Evolutionary conservation across 2,113 vertebrate species (phyloP), one percentile per base, ranked within the genome.

Genomic region (Elephas maximus): DNA sequence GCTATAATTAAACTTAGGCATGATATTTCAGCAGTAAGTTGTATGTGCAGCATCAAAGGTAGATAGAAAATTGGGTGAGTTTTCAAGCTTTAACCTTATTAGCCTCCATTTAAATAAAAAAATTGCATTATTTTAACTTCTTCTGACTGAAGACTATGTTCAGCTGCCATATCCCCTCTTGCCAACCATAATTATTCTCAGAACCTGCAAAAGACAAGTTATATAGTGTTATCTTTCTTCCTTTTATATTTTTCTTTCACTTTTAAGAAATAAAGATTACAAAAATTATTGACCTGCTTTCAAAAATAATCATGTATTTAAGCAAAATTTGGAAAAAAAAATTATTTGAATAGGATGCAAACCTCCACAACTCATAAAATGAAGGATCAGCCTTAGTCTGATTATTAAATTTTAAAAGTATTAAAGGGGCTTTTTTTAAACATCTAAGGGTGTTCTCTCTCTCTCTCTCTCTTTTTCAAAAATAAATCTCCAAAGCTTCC

Each of bases 401-500:
- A 95, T 97, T 96, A 95, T 88, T 65, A 95, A 79, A 88, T 78
- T 95, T 86, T 93, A 33, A 96, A 79, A 92, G 73, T 84, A 96
- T 84, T 92, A 90, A 96, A 96, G 67, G 28, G 53, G 1, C 6
- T 69, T 96, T 95, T 91, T 76, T 63, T 23, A 67, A 76, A 78
- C 80, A 97, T 97, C 97, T 96, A 95, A 97, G 92, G 62, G 73
- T 94, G 17, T 94, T 93, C 67, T 88, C 44, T 57, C 53, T 57
- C 14, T 9, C 53, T 57, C 69, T 20, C 20, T 48, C 20, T 7
- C 41, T 73, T 78, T 14, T 15, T 9, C 24, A 53, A 86, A 84
- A 98, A 94, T 92, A 97, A 93, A 79, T 98, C 94, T 96, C 95
- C 79, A 98, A 94, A 97, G 88, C 67, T 94, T 94, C 67, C 73